phyloP scores from a whole-genome alignment of 1,140 invertebrate species.

The Patella vulgata region DNA sequence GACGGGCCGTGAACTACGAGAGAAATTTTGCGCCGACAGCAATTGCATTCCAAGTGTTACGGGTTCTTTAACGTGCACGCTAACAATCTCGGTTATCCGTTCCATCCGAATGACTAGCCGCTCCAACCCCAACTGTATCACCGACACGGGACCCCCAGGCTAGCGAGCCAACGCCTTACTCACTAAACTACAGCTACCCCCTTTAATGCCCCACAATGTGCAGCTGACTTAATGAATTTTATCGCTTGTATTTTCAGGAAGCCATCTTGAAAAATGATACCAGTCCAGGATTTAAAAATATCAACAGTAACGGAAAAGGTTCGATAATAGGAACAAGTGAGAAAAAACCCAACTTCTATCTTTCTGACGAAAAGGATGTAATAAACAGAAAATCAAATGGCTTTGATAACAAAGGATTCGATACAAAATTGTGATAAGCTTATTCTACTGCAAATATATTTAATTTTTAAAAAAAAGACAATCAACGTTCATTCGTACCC shows the following conservation, averaged over 20 bases:
- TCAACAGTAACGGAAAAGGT: background rate
- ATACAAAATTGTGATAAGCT: constrained; percentile 26
- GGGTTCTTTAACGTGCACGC: too few relatives aligned
- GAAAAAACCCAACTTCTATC: constrained; percentile 27
- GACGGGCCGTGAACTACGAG: background rate
- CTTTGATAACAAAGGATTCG: constrained; percentile 26
- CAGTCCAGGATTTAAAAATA: background rate
- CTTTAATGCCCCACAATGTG: background rate
- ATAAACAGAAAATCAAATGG: constrained; percentile 16
- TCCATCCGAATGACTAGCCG: too few relatives aligned
- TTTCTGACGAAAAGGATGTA: constrained; percentile 22
- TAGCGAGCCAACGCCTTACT: too few relatives aligned
- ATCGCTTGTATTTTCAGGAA: background rate
- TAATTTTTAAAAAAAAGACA: too few relatives aligned
- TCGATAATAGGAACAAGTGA: background rate
- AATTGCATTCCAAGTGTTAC: background rate
- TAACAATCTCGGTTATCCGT: background rate
- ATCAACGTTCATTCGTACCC: too few relatives aligned
- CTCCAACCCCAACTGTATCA: too few relatives aligned
- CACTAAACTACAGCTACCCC: too few relatives aligned
- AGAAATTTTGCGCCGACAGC: background rate
- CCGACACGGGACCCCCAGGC: too few relatives aligned
- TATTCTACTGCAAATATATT: too few relatives aligned
- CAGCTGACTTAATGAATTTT: background rate
- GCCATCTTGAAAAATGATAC: constrained; percentile 3